Evolutionary conservation across 1,140 invertebrate species (phyloP), one percentile per base, ranked within the genome.

Genomic region (Drosophila pseudoananassae): DNA sequence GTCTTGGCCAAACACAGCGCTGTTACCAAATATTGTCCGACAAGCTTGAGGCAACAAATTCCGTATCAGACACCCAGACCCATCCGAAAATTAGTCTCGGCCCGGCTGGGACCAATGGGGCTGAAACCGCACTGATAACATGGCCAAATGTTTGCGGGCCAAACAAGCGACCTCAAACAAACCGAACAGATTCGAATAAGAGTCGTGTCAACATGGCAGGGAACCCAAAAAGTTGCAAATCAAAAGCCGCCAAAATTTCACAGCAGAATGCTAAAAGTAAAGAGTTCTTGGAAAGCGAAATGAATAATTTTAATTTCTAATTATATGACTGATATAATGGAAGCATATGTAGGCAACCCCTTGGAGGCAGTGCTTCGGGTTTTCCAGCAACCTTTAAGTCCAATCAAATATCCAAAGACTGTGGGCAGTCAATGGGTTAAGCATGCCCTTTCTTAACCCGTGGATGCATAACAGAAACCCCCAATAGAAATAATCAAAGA

Each of bases 341-440:
- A 27, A 27, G 4, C 25, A 27, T 20, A 3, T 20, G 20, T 20
- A n/a, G n/a, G n/a, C n/a, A 20, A 20, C 20, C 20, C 3, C 20
- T 20, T 20, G 3, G 6, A 27, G 5, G 25, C 25, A 6, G 6
- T 7, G 5, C 1, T 5, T 17, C 8, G 63, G 63, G 6, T 40
- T 66, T 66, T 51, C 59, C 63, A 9, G 12, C 20, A 9, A 4
- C 17, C 15, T 20, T 4, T 10, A 4, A n/a, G n/a, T 12, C 23
- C 54, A 56, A 45, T 56, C 54, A 45, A 45, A 56, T 15, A 45
- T 15, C 14, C 43, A 65, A 17, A 9, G 12, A 43, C 14, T 2
- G 63, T 66, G 63, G 63, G 63, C 43, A 51, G 58, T 64, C 58
- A 61, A 63, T 31, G 63, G 63, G 58, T 63, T 63, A 43, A 63